Evolutionary conservation across 2,113 vertebrate genomes (phyloP), one percentile per base, ranked within the genome.

Genomic region (Amblyornis subalaris): DNA sequence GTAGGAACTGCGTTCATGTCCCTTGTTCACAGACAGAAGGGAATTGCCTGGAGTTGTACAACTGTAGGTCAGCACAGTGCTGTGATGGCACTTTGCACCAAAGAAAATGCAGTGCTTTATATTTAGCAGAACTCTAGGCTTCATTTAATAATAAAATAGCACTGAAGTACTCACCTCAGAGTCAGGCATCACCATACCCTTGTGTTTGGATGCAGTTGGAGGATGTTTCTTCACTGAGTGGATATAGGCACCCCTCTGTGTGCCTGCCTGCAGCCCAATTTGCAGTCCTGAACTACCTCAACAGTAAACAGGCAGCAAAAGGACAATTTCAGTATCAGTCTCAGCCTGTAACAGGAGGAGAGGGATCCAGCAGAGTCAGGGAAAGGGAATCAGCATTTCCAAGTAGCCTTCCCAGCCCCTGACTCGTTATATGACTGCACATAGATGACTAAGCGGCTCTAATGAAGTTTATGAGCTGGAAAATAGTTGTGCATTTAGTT

Each of bases 361-460:
- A 47, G 40, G 74, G 28, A 42, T 50, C 40, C 45, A 53, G 45
- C 45, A 67, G 66, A 50, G 22, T 1, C 19, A 81, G 22, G 42
- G 44, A 47, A 72, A 77, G 23, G 14, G 38, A 47, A 7, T 42
- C 42, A 26, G 21, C 25, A 11, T 90, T 78, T 69, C 71, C 61
- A 29, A 57, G 57, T 69, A 78, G 29, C 50, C n/a, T 90, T 90
- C 77, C 70, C 50, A 72, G 42, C 38, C 66, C 65, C 45, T 61
- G 77, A 42, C 36, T 81, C 0, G 1, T 26, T 85, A 7, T 45
- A 8, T 11, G 53, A 6, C 48, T 33, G 28, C 38, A n/a, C 0
- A 0, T 7, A 42, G 81, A 73, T 71, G 48, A n/a, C 61, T 57
- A 48, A 81, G 12, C 28, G 0, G 0, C 44, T 60, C 40, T 55